Evolutionary conservation across 2,113 vertebrate species (phyloP), one percentile per base, ranked within the genome.

Genomic region (Galemys pyrenaicus): DNA sequence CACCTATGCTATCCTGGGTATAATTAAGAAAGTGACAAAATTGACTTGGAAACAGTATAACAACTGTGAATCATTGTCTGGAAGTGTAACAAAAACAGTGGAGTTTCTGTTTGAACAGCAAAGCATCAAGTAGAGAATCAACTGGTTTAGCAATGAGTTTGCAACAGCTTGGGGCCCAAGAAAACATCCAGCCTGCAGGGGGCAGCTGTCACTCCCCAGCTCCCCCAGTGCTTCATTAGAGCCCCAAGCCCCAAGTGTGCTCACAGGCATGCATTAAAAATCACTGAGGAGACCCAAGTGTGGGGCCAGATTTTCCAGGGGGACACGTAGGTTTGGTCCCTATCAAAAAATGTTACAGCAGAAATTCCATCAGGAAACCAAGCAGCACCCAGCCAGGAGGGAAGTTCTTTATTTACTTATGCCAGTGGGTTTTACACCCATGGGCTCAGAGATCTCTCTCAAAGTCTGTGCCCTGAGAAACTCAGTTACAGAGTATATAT

Each of bases 51-150:
- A 95, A 81, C 26, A 86, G 62, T 68, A 64, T 80, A 82, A 91
- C 90, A 97, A 74, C 95, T 94, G 91, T 95, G 94, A 94, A 35
- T 95, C 96, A 97, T 87, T 62, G 95, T 77, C 65, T 79, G 24
- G 60, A 82, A 82, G 97, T 97, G 96, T 87, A 39, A 97, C 95
- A 92, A 87, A 96, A 95, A 96, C 97, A 93, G 92, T 56, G 44
- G 78, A 16, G 90, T 85, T 88, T 83, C 92, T 83, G 87, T 70
- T 6, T 81, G 92, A 85, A 92, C 87, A 28, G 90, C 20, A 94
- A 93, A 93, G 94, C 62, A 60, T 65, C 77, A 87, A 89, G 62
- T 49, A 92, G 95, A 68, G 93, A 89, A 75, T 22, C 83, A 46
- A 79, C 60, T 17, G 49, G 70, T 9, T 90, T 94, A 70, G 79